phyloP scores from a whole-genome alignment of 2,888 invertebrate species.

The Drosophila koepferae region DNA sequence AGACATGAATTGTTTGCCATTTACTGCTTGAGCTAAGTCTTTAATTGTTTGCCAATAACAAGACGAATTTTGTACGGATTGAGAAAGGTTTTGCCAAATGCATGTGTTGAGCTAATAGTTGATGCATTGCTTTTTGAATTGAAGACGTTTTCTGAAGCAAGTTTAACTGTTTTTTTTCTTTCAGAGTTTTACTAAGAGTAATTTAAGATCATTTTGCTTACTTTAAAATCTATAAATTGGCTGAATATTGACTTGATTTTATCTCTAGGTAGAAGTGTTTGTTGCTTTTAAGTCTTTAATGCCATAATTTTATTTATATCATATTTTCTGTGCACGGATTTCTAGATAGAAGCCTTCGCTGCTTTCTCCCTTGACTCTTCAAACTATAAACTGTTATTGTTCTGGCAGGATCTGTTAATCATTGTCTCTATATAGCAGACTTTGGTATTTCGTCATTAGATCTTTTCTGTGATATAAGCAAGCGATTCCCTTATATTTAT shows the following conservation, averaged over 20 bases:
- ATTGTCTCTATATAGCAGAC: no score
- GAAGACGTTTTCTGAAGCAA: background rate
- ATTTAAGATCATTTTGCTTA: background rate
- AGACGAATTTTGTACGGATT: background rate
- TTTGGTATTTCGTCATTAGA: no score
- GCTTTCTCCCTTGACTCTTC: background rate
- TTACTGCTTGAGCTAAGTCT: conserved; percentile 8
- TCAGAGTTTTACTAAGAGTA: background rate
- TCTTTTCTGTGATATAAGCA: no score
- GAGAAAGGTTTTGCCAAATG: no score
- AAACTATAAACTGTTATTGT: background rate
- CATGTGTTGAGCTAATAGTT: background rate
- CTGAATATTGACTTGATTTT: background rate
- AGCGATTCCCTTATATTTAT: no score
- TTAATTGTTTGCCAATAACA: background rate
- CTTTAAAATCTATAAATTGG: background rate
- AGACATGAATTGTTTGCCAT: conserved; percentile 4
- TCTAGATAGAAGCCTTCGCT: background rate
- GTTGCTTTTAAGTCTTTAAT: no score
- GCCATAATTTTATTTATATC: no score
- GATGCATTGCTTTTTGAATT: background rate
- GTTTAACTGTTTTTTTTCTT: no score
- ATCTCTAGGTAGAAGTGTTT: background rate
- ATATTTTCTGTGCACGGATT: no score
- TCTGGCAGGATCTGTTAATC: no score